Percentiles rank a stretch among this genome's conserved stretches.
Evolutionary conservation across 2,113 vertebrate genomes (phyloP).

Genomic region (Nycticebus coucang): DNA sequence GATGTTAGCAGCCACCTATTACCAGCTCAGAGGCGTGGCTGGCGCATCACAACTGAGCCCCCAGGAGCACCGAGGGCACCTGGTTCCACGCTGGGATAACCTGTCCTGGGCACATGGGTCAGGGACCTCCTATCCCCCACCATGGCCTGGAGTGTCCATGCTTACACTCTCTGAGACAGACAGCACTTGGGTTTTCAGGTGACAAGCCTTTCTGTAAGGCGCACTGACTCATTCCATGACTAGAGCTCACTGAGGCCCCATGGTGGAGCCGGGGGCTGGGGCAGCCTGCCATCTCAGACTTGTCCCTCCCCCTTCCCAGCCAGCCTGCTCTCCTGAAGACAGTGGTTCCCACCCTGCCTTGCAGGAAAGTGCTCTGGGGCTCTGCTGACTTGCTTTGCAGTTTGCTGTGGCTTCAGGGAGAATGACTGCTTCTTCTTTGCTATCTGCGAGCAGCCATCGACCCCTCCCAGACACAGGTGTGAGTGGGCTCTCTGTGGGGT

Average conservation of each 20-base stretch:
- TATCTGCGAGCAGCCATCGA: background rate
- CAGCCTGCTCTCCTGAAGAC: background rate
- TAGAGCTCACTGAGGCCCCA: background rate
- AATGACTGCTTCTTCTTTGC: background rate
- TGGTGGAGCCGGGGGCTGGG: background rate
- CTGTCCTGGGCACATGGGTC: background rate
- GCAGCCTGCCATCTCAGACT: background rate
- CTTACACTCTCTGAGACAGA: background rate
- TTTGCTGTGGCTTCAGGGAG: background rate
- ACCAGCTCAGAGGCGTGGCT: background rate
- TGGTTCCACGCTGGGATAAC: background rate
- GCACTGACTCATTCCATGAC: background rate
- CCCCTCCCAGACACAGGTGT: background rate
- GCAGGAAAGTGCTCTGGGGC: background rate
- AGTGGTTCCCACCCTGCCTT: background rate
- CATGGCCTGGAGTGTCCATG: background rate
- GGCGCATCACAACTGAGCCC: background rate
- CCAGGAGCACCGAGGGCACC: background rate
- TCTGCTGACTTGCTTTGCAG: background rate
- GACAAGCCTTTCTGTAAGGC: background rate
- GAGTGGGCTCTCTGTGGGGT: background rate
- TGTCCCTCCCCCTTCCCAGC: background rate
- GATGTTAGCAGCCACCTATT: background rate
- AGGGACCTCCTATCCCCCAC: accelerated
- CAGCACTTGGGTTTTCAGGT: background rate